Conservation (phyloP, 2,113 vertebrate genomes). For the Podarcis raffonei region DNA sequence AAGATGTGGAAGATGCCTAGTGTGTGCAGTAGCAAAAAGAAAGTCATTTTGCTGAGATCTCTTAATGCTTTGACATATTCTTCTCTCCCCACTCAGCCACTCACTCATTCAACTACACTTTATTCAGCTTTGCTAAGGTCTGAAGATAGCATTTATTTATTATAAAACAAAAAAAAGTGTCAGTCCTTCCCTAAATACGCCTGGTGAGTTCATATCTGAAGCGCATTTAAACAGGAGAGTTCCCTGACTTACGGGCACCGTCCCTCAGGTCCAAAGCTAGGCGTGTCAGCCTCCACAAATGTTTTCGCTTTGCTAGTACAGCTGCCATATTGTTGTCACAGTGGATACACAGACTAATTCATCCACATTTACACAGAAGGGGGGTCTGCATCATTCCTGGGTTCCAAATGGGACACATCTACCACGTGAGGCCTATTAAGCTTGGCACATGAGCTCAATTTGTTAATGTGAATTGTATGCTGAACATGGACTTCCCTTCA, state of each 20-base stretch:
- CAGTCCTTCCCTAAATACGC: background rate
- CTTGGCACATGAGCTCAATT: constrained; percentile 30
- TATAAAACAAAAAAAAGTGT: no score
- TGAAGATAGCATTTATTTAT: no score
- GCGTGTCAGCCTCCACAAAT: no score
- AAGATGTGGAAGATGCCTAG: no score
- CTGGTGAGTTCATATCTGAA: background rate
- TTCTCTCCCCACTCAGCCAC: no score
- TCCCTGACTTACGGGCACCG: background rate
- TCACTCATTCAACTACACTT: no score
- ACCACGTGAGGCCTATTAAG: constrained; percentile 13
- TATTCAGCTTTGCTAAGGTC: no score
- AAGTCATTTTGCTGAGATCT: background rate
- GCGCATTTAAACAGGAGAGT: background rate
- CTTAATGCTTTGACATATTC: background rate
- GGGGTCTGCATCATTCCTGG: constrained; percentile 3
- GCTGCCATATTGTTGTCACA: background rate
- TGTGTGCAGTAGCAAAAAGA: no score
- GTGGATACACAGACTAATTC: background rate
- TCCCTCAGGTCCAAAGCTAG: background rate
- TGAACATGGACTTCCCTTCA: constrained; percentile 15
- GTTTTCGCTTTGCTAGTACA: background rate
- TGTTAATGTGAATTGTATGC: constrained; percentile 11
- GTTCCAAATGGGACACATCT: constrained; percentile 22
- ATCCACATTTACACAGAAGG: constrained; percentile 6